phyloP scores from a whole-genome alignment of 1,140 invertebrate genomes.

The Anastrepha ludens region DNA sequence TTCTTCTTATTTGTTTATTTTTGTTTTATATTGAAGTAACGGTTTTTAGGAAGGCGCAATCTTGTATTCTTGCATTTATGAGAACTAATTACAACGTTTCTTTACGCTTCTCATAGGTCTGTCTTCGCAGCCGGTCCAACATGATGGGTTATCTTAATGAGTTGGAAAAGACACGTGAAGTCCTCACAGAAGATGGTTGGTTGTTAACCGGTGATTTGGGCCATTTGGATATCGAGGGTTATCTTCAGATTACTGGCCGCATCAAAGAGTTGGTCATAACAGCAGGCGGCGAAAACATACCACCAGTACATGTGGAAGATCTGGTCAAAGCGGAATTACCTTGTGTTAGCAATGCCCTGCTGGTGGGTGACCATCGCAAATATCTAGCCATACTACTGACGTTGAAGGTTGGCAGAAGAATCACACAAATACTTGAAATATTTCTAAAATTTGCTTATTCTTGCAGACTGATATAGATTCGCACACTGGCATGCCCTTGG shows the following conservation, averaged over 20 bases:
- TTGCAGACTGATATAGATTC: slow-evolving; percentile 73
- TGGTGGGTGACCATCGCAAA: slow-evolving; percentile 91
- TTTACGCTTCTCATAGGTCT: slow-evolving; percentile 35
- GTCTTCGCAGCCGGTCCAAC: slow-evolving; percentile 75
- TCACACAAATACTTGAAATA: neutral
- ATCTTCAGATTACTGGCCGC: slow-evolving; percentile 87
- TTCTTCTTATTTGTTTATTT: too few relatives aligned
- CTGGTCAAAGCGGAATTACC: slow-evolving; percentile 84
- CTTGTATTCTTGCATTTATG: too few relatives aligned
- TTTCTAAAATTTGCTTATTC: slow-evolving; percentile 58
- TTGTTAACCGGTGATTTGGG: slow-evolving; percentile 89
- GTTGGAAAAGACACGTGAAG: slow-evolving; percentile 83
- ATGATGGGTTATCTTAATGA: slow-evolving; percentile 93
- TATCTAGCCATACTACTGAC: slow-evolving; percentile 89
- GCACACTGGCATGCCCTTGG: slow-evolving; percentile 82
- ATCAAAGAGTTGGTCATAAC: slow-evolving; percentile 93
- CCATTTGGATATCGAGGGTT: slow-evolving; percentile 82
- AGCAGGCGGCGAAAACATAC: slow-evolving; percentile 94
- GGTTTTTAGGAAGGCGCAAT: too few relatives aligned
- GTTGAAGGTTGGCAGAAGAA: slow-evolving; percentile 80
- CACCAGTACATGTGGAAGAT: slow-evolving; percentile 91
- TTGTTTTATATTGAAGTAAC: too few relatives aligned
- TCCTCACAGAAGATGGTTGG: slow-evolving; percentile 84
- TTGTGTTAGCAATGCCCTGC: slow-evolving; percentile 86
- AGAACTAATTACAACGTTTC: too few relatives aligned